phyloP scores from a whole-genome alignment of 1,140 invertebrate species.

The Drosophila teissieri region DNA sequence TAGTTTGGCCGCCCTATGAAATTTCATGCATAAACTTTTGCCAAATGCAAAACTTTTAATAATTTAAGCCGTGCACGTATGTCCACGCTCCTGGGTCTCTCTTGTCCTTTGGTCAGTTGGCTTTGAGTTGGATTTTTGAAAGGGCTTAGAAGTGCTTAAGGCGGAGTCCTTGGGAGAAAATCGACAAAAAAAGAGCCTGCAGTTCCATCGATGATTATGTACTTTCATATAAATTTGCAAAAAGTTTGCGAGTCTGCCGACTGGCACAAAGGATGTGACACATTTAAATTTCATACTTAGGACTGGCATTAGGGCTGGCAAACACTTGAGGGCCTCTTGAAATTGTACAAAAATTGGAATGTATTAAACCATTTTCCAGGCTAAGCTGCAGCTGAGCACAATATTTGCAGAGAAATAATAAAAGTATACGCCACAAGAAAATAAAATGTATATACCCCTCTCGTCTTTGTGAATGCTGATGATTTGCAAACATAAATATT shows the following conservation, averaged over 20 bases:
- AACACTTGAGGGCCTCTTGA: slow-evolving; percentile 12
- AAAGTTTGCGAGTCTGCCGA: slow-evolving; percentile 37
- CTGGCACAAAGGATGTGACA: slow-evolving; percentile 30
- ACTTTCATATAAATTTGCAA: slow-evolving; percentile 30
- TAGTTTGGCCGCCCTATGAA: slow-evolving; percentile 71
- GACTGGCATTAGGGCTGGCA: slow-evolving; percentile 5
- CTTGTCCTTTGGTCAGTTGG: slow-evolving; percentile 30
- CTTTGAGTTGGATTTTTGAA: background rate
- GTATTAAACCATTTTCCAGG: too few relatives aligned
- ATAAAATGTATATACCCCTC: too few relatives aligned
- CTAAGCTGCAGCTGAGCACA: too few relatives aligned
- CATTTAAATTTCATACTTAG: slow-evolving; percentile 27
- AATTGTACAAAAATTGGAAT: background rate
- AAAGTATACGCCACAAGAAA: too few relatives aligned
- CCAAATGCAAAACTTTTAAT: slow-evolving; percentile 76
- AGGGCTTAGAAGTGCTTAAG: slow-evolving; percentile 53
- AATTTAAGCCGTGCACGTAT: slow-evolving; percentile 78
- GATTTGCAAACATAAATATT: background rate
- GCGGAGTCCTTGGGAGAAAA: slow-evolving; percentile 26
- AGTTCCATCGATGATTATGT: slow-evolving; percentile 46
- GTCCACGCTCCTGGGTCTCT: slow-evolving; percentile 6
- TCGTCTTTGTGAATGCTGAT: too few relatives aligned
- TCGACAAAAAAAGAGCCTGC: slow-evolving; percentile 17
- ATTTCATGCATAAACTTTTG: slow-evolving; percentile 82
- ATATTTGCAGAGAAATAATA: background rate